Evolutionary conservation across 1,140 invertebrate species (phyloP), one percentile per base, ranked within the genome.

Genomic region (Leucophenga varia): DNA sequence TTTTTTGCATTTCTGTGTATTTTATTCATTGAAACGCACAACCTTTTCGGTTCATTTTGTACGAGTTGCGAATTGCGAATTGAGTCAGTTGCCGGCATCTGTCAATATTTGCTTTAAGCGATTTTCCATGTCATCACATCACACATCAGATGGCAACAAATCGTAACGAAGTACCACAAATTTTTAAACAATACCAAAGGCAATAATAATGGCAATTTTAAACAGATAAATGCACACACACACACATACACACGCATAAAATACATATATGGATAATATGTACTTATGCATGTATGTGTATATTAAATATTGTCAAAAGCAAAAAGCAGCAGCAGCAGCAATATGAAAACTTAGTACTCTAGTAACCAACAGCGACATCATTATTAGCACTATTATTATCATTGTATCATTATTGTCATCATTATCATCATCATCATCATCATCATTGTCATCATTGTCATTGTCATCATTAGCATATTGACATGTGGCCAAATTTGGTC

Each of bases 401-500:
- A 25, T 25, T 34, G 13, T 34, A 9, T 9, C 8, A 34, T 34
- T 34, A 34, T 34, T 6, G 59, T 43, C 28, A 65, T 52, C 47
- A 56, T n/a, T 34, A 9, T 6, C 40, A 59, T 67, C n/a, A n/a
- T n/a, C 22, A 25, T 5, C 22, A 25, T 6, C 22, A 25, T 6
- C 22, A 25, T 25, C 5, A 25, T 25, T 34, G 13, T 34, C 13
- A 9, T 9, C 8, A 34, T 34, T 34, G 9, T 6, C 31, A 34
- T 34, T 6, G 59, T 43, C 28, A 65, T 52, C 47, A 56, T n/a
- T 34, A 9, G 31, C 40, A 59, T 67, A 58, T 65, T 52, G 63
- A 67, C 63, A 67, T 67, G 63, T 67, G 63, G 67, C 64, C 63
- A 54, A 67, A 59, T 67, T 63, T 57, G 59, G 63, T 63, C 63